Base-by-base conservation (phyloP, 2,113 vertebrate genomes). In the Monopterus albus region DNA sequence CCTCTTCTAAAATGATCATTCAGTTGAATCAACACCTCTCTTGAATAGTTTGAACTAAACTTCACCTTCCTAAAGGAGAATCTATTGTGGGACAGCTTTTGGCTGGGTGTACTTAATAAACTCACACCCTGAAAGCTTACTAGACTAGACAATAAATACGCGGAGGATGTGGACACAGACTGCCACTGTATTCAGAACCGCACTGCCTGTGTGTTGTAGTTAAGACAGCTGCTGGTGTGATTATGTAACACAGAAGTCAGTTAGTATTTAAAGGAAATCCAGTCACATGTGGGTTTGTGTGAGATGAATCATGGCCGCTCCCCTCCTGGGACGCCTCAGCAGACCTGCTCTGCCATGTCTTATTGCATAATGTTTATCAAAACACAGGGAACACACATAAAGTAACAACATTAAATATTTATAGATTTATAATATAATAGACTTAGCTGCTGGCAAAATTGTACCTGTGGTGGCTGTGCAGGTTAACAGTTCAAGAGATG, bases 231-330 rank as follows among this genome's bases (percentile, higher is more conserved):
- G 55, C 68, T 50, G 52, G n/a, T 29, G 0, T 36, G 67, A 70
- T 86, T 75, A 78, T 53, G 75, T 79, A 82, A 86, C n/a, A 3
- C 64, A 50, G 26, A 62, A 70, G 61, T 49, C 59, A 21, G 57
- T 53, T 79, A 68, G 64, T 75, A 79, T 73, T 83, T 46, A 51
- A 68, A 68, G 65, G 28, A 75, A 80, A 63, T 75, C 58, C 58
- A 72, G 38, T 38, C 45, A 18, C 3, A 11, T 23, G 55, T 12
- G 40, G 0, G 61, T 26, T 76, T 62, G 63, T 20, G 64, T 68
- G 61, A 50, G 58, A 2, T 49, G 62, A 50, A 25, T 90, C 58
- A 75, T 14, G 33, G 70, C 78, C 72, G 15, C 78, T 83, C 78
- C 83, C 61, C 2, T 51, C 5, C 9, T 3, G 3, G 36, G 67